phyloP scores from a whole-genome alignment of 2,888 invertebrate species.

The Hoplodrina blanda region DNA sequence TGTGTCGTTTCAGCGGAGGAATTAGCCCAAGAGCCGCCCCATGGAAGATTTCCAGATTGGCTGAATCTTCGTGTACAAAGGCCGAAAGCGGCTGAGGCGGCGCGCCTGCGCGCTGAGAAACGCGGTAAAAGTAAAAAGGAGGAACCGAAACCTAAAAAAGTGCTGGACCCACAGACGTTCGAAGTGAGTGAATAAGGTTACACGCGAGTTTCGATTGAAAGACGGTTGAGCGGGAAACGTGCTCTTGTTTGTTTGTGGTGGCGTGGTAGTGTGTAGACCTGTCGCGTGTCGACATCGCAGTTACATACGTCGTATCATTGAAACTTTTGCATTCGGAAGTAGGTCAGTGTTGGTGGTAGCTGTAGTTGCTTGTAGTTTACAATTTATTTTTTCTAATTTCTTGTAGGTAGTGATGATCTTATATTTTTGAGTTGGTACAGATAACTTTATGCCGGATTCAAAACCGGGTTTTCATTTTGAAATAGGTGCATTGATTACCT shows the following conservation, averaged over 20 bases:
- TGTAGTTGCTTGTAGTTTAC: slow-evolving; percentile 37
- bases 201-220: slow-evolving; percentile 64
- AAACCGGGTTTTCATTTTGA: not conserved
- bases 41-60: slow-evolving; percentile 86
- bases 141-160: slow-evolving; percentile 59
- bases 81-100: slow-evolving; percentile 73
- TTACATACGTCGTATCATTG: slow-evolving; percentile 56
- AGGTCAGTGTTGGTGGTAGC: slow-evolving; percentile 61
- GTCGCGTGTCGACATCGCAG: slow-evolving; percentile 42
- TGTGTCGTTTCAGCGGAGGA: slow-evolving; percentile 82
- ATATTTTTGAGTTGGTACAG: not conserved
- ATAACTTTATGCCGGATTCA: not conserved
- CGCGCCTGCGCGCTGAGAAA: slow-evolving; percentile 83
- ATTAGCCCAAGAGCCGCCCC: slow-evolving; percentile 85
- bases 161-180: slow-evolving; percentile 77
- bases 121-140: slow-evolving; percentile 77
- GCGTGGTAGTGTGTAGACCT: slow-evolving; percentile 52
- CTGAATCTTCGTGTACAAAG: slow-evolving; percentile 84
- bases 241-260: slow-evolving; percentile 67
- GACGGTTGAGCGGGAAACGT: slow-evolving; percentile 70
- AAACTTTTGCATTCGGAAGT: slow-evolving; percentile 61
- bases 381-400: slow-evolving; percentile 1
- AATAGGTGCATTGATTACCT: not conserved
- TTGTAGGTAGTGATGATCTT: not conserved
- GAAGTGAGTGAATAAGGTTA: slow-evolving; percentile 78